Evolutionary conservation across 2,888 invertebrate species (phyloP), one percentile per base, ranked within the genome.

Genomic region (Mellilla xanthometata): DNA sequence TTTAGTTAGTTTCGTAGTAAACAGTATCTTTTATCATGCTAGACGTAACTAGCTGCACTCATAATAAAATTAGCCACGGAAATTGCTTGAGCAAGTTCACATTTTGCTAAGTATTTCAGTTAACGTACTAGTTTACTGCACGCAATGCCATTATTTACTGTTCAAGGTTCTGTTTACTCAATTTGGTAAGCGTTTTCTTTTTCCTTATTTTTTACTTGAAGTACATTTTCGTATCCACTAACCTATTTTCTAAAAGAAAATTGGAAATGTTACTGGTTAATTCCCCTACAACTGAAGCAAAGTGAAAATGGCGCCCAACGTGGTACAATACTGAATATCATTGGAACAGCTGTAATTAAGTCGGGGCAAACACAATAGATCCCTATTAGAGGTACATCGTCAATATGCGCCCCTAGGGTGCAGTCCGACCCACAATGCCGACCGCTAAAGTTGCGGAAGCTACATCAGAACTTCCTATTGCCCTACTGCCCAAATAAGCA

Each of bases 291-390:
- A 24, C 29, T 7, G 29, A 4, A 2, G 29, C 12, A 12, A 40
- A 46, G 41, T 38, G 42, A 43, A 47, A 54, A 22, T 39, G 38
- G 43, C 38, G 42, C 33, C 28, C 31, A 35, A 31, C 39, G 9
- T 6, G 44, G 27, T 33, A 39, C 34, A 46, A 19, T 30, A 13
- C 39, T 13, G 38, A 38, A 46, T 47, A 46, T 44, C 30, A 42
- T 29, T 29, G 38, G 52, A 59, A 61, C 62, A 56, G 53, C 43
- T 54, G 63, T 68, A 69, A 72, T 72, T 72, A 69, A 69, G 54
- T 44, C 47, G 50, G 58, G 66, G 73, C 68, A 70, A 68, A 70
- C 61, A 73, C 80, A 75, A 84, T 84, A 75, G 72, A 78, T 80
- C 68, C 74, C 70, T 72, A 81, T 84, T 82, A 80, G 66, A 65